Evolutionary conservation across 2,797 vertebrate species (phyloP).

Genomic region (Acrossocheilus fasciatus): DNA sequence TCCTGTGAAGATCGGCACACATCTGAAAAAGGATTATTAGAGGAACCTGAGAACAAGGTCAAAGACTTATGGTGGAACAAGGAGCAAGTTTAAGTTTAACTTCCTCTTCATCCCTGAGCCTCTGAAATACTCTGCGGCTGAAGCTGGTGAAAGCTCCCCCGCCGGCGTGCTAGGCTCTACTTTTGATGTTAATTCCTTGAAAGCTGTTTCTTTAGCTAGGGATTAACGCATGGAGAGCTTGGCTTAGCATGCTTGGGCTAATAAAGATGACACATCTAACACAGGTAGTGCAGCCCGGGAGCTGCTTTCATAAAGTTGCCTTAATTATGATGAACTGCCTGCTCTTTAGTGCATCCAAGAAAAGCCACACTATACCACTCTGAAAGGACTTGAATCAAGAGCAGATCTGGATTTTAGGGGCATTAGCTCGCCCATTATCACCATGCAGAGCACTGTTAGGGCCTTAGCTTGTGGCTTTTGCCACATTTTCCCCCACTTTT

Average conservation of each 20-base stretch:
- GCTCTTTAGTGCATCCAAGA: slow-evolving; percentile 74
- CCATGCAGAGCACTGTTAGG: background rate
- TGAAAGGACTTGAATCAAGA: slow-evolving; percentile 33
- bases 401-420: slow-evolving; percentile 64
- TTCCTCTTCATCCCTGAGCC: slow-evolving; percentile 81
- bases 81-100: slow-evolving; percentile 84
- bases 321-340: slow-evolving; percentile 80
- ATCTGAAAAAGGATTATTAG: slow-evolving; percentile 77
- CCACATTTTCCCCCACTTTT: slow-evolving; percentile 53
- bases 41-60: slow-evolving; percentile 82
- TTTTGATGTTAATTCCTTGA: slow-evolving; percentile 89
- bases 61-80: slow-evolving; percentile 80
- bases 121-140: slow-evolving; percentile 81
- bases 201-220: slow-evolving; percentile 88
- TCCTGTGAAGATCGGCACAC: slow-evolving; percentile 65
- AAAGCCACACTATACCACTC: slow-evolving; percentile 73
- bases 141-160: slow-evolving; percentile 82
- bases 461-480: background rate
- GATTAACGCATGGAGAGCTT: slow-evolving; percentile 84
- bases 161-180: slow-evolving; percentile 82
- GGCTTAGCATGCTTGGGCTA: slow-evolving; percentile 83
- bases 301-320: slow-evolving; percentile 75
- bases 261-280: slow-evolving; percentile 87
- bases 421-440: slow-evolving; percentile 57
- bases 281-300: slow-evolving; percentile 80